Base-by-base conservation (phyloP, 2,888 invertebrate species). In the Drosophila rellima region DNA sequence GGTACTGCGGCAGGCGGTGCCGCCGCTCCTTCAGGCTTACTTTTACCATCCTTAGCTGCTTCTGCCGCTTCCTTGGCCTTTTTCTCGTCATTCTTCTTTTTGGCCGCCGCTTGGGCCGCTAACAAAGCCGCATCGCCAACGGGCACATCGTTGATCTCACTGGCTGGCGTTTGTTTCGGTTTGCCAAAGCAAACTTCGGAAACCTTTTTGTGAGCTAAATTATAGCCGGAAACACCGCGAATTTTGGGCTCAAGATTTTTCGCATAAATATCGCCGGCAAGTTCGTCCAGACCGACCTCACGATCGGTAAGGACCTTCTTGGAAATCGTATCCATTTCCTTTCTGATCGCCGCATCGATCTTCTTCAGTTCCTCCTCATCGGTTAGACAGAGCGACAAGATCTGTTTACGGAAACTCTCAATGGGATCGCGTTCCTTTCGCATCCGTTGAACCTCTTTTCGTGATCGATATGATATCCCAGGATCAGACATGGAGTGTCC, bases 401-500 rank as follows among this genome's bases (percentile, higher is more conserved):
- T 95, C 93, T 96, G 96, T 82, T 98, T 97, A 91, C 96, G 97
- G 93, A 99, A 98, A n/a, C 96, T 96, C 2, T 96, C 96, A 82
- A 99, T 98, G 15, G 99, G 98, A 93, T 99, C 99, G 59, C 98
- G 93, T 2, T 96, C 96, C 93, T 97, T 96, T 17, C 99, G 94
- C 2, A 98, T 97, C 92, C 97, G 96, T 92, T 98, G 97, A 47
- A 98, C 94, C 93, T 99, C 99, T 76, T 99, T 98, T 47, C 99
- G 94, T 0, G 98, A 96, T 55, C 97, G 94, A 93, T 96, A 98
- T 91, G 98, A 98, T 0, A 98, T 98, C 52, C 99, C 99, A 3
- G 99, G 99, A 94, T 99, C 99, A 7, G 98, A 98, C 99, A 99
- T 99, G 68, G 98, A 98, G 93, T 99, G 99, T 0, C 99, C 99